These are phyloP conservation scores for Azorinus chamasolen DNA, from an alignment of 2,888 invertebrate genomes.

Conservation along the genomic window DNA sequence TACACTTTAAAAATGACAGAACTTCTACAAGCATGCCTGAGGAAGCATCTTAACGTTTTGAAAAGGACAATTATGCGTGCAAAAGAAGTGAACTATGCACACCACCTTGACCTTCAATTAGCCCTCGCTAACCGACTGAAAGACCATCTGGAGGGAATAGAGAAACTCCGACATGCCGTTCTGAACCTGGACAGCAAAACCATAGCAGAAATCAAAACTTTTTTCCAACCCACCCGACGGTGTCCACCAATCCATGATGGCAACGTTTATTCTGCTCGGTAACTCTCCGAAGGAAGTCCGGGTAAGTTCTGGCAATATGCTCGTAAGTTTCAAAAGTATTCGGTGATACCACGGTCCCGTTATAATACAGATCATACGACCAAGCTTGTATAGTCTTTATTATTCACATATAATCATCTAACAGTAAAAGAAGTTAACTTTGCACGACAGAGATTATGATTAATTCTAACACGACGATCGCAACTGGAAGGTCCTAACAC, in stretches of 20 bases:
- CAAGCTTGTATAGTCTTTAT: too few species aligned
- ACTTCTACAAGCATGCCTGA: conserved; percentile 75
- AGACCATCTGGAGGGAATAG: conserved; percentile 77
- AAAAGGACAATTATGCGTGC: conserved; percentile 75
- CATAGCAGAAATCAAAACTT: conserved; percentile 83
- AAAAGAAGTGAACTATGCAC: conserved; percentile 75
- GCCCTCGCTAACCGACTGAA: conserved; percentile 73
- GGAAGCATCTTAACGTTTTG: conserved; percentile 69
- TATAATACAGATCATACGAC: too few species aligned
- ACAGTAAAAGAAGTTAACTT: too few species aligned
- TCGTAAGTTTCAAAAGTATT: too few species aligned
- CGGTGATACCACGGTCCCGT: too few species aligned
- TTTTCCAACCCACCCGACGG: conserved; percentile 81
- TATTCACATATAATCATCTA: too few species aligned
- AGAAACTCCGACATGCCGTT: conserved; percentile 80
- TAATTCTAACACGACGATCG: too few species aligned
- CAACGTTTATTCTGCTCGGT: conserved; percentile 82
- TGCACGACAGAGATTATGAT: too few species aligned
- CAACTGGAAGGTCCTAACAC: too few species aligned
- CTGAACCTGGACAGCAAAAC: conserved; percentile 82
- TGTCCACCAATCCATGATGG: conserved; percentile 80
- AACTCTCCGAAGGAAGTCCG: conserved; percentile 74
- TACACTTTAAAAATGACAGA: too few species aligned
- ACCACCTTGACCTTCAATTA: conserved; percentile 78
- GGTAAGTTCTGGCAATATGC: conserved; percentile 58